Percentiles rank a stretch among this genome's conserved stretches.
Conservation (phyloP, 2,797 vertebrate genomes). For the Liparis tanakae region DNA sequence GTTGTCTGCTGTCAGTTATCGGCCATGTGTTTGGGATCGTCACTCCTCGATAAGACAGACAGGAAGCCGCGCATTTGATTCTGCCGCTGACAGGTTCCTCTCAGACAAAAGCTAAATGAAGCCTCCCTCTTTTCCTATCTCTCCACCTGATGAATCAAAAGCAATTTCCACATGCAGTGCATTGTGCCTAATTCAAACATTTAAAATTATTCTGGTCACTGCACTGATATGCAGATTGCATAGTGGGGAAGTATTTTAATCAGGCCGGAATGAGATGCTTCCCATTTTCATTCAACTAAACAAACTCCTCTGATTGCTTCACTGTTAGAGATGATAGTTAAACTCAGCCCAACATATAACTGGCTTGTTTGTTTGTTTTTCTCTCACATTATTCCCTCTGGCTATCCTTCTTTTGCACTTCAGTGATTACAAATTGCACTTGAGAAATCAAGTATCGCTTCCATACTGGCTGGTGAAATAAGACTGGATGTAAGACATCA, state of each 20-base stretch:
- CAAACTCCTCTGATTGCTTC: constrained; percentile 53
- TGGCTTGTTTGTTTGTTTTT: constrained; percentile 51
- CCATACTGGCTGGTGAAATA: constrained; percentile 37
- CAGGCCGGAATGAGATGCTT: constrained; percentile 40
- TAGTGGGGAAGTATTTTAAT: constrained; percentile 60
- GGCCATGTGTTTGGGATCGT: constrained; percentile 55
- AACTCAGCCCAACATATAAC: constrained; percentile 50
- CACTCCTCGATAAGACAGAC: constrained; percentile 67
- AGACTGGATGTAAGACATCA: constrained; percentile 34
- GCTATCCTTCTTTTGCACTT: constrained; percentile 54
- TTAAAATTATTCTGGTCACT: constrained; percentile 59
- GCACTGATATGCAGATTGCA: constrained; percentile 56
- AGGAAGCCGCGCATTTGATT: constrained; percentile 47
- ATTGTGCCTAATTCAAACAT: constrained; percentile 54
- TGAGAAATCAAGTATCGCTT: constrained; percentile 70
- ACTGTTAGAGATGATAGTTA: constrained; percentile 42
- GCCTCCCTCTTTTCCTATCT: constrained; percentile 10
- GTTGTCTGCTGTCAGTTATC: constrained; percentile 75
- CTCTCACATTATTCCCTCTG: constrained; percentile 55
- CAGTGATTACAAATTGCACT: constrained; percentile 68
- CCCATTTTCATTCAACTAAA: constrained; percentile 51
- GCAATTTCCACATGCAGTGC: constrained; percentile 17
- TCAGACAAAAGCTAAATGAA: constrained; percentile 42
- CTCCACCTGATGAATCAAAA: constrained; percentile 32
- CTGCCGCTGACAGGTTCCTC: constrained; percentile 38